Evolutionary conservation across 2,113 vertebrate species (phyloP).

Genomic region (Calcarius ornatus): DNA sequence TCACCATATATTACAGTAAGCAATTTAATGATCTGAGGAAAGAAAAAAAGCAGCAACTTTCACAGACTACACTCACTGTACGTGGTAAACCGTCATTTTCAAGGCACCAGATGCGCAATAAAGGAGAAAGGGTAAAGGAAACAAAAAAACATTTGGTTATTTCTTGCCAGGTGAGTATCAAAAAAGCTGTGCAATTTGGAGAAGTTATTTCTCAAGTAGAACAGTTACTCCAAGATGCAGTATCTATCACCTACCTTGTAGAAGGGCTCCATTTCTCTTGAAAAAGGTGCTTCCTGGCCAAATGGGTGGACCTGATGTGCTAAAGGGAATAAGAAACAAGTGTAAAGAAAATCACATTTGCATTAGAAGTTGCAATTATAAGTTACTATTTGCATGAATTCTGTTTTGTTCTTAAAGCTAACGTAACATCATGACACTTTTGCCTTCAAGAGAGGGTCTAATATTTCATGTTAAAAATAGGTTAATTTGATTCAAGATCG

Average conservation of each 20-base stretch:
- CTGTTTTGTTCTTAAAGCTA: not conserved
- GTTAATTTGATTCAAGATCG: constrained; percentile 16
- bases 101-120: not conserved
- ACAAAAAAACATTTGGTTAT: constrained; percentile 5
- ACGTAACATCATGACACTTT: not conserved
- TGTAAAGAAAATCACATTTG: constrained; percentile 12
- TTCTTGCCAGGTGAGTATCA: not conserved
- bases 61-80: constrained; percentile 18
- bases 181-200: not conserved
- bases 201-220: not conserved
- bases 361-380: not conserved
- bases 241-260: constrained; percentile 86
- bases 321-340: constrained; percentile 64
- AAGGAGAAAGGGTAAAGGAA: constrained; percentile 20
- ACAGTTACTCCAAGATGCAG: not conserved
- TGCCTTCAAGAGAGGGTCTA: not conserved
- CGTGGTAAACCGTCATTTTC: not conserved
- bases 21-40: not conserved
- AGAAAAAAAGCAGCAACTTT: not conserved
- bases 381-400: not conserved
- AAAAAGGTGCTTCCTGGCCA: constrained; percentile 97
- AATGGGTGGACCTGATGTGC: constrained; percentile 90
- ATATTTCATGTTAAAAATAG: not conserved
- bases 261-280: constrained; percentile 95
- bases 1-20: not conserved